These are phyloP conservation scores for Xestia rhomboidea DNA, from an alignment of 2,888 invertebrate genomes.

Conservation along the genomic window DNA sequence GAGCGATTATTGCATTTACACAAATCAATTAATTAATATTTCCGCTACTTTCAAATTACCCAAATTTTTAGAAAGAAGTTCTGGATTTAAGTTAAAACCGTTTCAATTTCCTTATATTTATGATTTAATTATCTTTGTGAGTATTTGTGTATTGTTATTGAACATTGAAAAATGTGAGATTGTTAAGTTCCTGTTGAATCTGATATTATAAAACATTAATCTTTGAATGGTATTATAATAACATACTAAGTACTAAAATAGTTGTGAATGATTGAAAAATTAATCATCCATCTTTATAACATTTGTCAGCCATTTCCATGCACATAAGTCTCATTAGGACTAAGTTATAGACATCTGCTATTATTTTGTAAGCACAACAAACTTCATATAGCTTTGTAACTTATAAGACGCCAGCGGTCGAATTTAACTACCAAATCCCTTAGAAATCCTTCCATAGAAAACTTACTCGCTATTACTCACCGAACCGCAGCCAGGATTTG, in stretches of 20 bases:
- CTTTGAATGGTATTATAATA: neutral
- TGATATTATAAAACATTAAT: neutral
- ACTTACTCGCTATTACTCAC: conserved; percentile 89
- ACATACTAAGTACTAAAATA: conserved; percentile 8
- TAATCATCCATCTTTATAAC: neutral
- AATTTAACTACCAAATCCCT: conserved; percentile 55
- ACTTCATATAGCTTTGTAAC: conserved; percentile 44
- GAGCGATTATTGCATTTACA: neutral
- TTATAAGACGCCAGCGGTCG: conserved; percentile 2
- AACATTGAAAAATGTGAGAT: neutral
- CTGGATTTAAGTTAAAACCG: neutral
- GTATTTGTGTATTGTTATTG: conserved; percentile 2
- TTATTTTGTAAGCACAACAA: conserved; percentile 43
- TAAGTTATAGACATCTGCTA: conserved; percentile 50
- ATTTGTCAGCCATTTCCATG: conserved; percentile 58
- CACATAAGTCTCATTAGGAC: conserved; percentile 45
- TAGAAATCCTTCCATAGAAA: conserved; percentile 81
- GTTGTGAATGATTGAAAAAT: neutral
- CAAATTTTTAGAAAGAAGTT: neutral
- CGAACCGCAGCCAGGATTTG: conserved; percentile 82
- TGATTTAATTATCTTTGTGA: conserved; percentile 3
- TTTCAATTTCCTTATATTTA: neutral
- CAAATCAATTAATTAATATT: neutral
- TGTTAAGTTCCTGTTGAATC: neutral
- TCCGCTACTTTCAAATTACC: neutral